Evolutionary conservation across 2,888 invertebrate genomes (phyloP).

Genomic region (Phragmatobia fuliginosa): DNA sequence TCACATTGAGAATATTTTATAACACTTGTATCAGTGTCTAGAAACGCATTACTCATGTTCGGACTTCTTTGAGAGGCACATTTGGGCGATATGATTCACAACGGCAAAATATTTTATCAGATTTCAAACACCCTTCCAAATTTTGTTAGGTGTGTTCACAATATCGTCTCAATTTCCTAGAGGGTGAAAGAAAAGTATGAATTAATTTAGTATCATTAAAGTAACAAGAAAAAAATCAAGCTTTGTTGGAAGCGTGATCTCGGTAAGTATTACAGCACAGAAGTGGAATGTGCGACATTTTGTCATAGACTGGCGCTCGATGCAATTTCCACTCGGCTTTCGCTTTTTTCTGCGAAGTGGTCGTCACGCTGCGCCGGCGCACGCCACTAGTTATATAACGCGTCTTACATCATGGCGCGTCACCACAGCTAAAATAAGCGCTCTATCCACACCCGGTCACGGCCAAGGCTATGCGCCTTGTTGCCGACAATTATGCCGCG

Average conservation of each 20-base stretch:
- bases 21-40: background rate
- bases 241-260: constrained; percentile 4
- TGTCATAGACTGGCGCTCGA: constrained; percentile 47
- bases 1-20: background rate
- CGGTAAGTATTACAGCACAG: constrained; percentile 22
- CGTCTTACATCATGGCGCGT: constrained; percentile 81
- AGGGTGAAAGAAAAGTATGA: background rate
- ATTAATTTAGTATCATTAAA: background rate
- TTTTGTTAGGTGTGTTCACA: background rate
- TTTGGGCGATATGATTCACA: background rate
- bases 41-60: background rate
- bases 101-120: background rate
- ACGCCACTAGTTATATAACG: constrained; percentile 76
- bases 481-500: constrained; percentile 78
- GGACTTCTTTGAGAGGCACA: background rate
- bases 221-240: background rate
- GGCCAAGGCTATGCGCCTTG: constrained; percentile 83
- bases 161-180: background rate
- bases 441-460: constrained; percentile 82
- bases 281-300: constrained; percentile 40
- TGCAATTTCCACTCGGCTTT: constrained; percentile 79
- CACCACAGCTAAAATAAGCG: constrained; percentile 83
- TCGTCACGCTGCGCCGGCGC: constrained; percentile 66
- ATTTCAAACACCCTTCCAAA: background rate
- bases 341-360: constrained; percentile 74